Evolutionary conservation across 2,113 vertebrate species (phyloP).

Genomic region (Argyrosomus japonicus): DNA sequence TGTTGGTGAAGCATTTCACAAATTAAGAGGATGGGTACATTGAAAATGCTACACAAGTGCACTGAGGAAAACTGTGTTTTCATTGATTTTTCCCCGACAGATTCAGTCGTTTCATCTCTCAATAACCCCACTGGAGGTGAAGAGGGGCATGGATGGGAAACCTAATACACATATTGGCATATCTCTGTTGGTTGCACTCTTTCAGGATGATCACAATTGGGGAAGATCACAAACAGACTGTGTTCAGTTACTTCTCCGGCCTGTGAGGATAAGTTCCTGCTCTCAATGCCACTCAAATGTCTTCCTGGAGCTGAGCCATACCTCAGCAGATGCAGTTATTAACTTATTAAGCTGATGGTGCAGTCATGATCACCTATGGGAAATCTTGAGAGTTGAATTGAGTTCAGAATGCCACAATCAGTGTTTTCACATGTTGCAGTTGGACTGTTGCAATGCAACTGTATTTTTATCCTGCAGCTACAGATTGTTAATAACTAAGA

Average conservation of each 20-base stretch:
- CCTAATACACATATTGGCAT: too few relatives aligned
- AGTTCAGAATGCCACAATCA: neutral
- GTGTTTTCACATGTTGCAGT: neutral
- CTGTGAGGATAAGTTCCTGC: neutral
- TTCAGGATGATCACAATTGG: neutral
- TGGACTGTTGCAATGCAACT: constrained; percentile 26
- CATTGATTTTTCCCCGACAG: neutral
- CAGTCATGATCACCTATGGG: neutral
- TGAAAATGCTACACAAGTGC: neutral
- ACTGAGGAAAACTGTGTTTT: neutral
- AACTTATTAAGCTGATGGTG: neutral
- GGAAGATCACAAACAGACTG: neutral
- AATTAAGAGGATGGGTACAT: neutral
- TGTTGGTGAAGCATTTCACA: constrained; percentile 7
- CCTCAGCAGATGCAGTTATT: neutral
- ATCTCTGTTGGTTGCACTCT: neutral
- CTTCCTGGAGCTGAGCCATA: neutral
- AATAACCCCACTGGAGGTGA: neutral
- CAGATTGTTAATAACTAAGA: constrained; percentile 20
- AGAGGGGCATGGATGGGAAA: neutral
- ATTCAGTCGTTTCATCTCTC: neutral
- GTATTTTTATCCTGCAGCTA: constrained; percentile 3
- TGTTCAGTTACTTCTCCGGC: neutral
- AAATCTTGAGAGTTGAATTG: neutral
- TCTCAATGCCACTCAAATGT: neutral